phyloP scores from a whole-genome alignment of 2,888 invertebrate species.

The Agrilus biguttatus region DNA sequence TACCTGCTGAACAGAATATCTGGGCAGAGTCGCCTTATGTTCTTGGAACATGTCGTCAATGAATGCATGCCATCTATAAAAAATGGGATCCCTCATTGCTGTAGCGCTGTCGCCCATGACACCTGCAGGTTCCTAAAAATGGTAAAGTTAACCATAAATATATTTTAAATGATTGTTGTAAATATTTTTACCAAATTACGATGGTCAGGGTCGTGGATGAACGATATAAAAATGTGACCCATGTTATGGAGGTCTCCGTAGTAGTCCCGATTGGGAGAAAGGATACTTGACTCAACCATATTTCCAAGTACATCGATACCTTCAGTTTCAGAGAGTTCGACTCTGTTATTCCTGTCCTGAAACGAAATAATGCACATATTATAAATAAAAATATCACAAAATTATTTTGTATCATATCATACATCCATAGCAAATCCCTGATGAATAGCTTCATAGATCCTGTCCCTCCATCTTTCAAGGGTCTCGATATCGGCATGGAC shows the following conservation, averaged over 20 bases:
- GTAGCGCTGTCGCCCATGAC: slow-evolving; percentile 75
- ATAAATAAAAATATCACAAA: background rate
- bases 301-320: slow-evolving; percentile 72
- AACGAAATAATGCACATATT: slow-evolving; percentile 1
- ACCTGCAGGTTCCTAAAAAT: slow-evolving; percentile 56
- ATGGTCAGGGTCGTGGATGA: slow-evolving; percentile 68
- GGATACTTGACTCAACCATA: slow-evolving; percentile 56
- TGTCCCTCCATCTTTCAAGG: slow-evolving; percentile 61
- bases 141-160: background rate
- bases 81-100: slow-evolving; percentile 75
- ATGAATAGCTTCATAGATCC: slow-evolving; percentile 57
- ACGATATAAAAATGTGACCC: slow-evolving; percentile 65
- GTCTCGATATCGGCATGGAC: slow-evolving; percentile 53
- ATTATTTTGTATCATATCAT: slow-evolving; percentile 15
- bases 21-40: slow-evolving; percentile 54
- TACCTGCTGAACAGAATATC: slow-evolving; percentile 48
- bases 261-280: slow-evolving; percentile 52
- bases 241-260: slow-evolving; percentile 75
- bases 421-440: slow-evolving; percentile 43
- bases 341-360: slow-evolving; percentile 42
- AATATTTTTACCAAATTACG: slow-evolving; percentile 45
- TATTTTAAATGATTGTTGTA: background rate
- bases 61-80: slow-evolving; percentile 75
- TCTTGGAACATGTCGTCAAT: slow-evolving; percentile 65
- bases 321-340: slow-evolving; percentile 45